Evolutionary conservation across 2,113 vertebrate genomes (phyloP).

Genomic region (Myanophis thanlyinensis): DNA sequence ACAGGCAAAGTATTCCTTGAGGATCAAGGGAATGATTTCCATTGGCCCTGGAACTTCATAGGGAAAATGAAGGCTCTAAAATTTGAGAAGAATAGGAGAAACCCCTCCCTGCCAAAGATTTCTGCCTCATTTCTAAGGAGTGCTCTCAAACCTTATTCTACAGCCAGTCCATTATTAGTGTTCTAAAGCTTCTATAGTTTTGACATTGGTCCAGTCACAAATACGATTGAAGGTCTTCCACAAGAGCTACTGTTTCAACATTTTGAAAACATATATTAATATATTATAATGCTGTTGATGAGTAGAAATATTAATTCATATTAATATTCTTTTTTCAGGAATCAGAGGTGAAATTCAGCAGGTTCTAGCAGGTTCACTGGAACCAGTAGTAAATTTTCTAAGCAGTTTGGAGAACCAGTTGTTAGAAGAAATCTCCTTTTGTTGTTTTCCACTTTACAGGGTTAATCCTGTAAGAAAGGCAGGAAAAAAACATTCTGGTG

Average conservation of each 20-base stretch:
- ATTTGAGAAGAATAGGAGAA: background rate
- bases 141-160: background rate
- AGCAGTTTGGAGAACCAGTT: no score
- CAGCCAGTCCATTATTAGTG: background rate
- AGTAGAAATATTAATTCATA: background rate
- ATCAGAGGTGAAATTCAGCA: no score
- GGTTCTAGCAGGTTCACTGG: no score
- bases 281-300: background rate
- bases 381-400: no score
- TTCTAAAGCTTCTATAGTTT: background rate
- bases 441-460: no score
- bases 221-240: background rate
- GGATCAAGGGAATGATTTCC: background rate
- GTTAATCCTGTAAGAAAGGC: no score
- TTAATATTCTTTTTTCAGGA: background rate
- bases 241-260: conserved; percentile 1
- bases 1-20: background rate
- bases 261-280: background rate
- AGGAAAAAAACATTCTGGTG: no score
- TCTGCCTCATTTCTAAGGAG: background rate
- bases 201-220: background rate
- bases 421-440: no score
- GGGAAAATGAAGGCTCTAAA: background rate
- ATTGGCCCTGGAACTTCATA: background rate
- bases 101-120: background rate